These are phyloP conservation scores for Sinelater perroti DNA, from an alignment of 2,888 invertebrate genomes.

Conservation along the genomic window DNA sequence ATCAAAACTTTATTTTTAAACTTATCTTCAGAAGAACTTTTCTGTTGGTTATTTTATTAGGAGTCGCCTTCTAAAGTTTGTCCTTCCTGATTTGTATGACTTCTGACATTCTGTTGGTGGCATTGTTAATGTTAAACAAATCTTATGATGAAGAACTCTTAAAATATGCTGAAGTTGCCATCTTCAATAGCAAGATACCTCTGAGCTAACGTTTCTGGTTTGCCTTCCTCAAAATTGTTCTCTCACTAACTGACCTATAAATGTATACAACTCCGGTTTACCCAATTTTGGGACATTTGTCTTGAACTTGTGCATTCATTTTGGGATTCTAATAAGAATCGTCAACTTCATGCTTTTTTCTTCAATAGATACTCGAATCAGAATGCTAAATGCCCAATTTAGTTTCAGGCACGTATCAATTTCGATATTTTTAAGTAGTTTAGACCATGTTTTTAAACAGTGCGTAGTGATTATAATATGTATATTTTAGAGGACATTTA, in stretches of 20 bases:
- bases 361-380: constrained; percentile 68
- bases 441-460: constrained; percentile 66
- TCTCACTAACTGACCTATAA: constrained; percentile 94
- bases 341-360: constrained; percentile 64
- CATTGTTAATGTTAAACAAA: constrained; percentile 82
- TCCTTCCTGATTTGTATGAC: constrained; percentile 63
- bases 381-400: constrained; percentile 77
- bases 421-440: constrained; percentile 68
- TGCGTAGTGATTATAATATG: constrained; percentile 51
- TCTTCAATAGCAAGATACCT: constrained; percentile 97
- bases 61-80: too few relatives aligned
- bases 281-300: constrained; percentile 97
- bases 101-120: constrained; percentile 67
- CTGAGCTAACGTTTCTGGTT: constrained; percentile 96
- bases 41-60: too few relatives aligned
- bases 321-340: constrained; percentile 99
- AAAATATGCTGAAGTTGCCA: constrained; percentile 95
- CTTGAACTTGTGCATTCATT: constrained; percentile 98
- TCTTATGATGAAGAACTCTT: constrained; percentile 93
- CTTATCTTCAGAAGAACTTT: too few relatives aligned
- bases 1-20: too few relatives aligned
- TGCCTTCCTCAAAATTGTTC: constrained; percentile 98
- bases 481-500: constrained; percentile 58
- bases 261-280: constrained; percentile 99
- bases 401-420: constrained; percentile 71